A percentile compares a stretch with the other conserved stretches of the same genome.
These are phyloP conservation scores for Ptychochromis oligacanthus DNA, from an alignment of 2,113 vertebrate species.

Conservation along the genomic window DNA sequence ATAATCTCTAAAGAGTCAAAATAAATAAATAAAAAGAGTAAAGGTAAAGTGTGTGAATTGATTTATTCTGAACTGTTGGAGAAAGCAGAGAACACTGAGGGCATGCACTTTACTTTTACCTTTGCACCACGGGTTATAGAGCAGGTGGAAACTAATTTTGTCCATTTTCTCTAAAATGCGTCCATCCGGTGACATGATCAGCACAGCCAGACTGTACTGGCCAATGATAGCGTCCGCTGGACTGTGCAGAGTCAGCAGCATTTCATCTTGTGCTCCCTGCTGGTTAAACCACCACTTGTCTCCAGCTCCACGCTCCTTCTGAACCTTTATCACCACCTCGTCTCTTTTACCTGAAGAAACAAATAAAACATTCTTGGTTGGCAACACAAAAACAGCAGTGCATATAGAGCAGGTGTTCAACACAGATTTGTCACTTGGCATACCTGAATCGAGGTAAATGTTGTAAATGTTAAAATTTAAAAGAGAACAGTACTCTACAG, in stretches of 20 bases:
- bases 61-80: neutral
- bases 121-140: conserved; percentile 94
- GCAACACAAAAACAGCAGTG: neutral
- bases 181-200: conserved; percentile 71
- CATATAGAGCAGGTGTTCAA: neutral
- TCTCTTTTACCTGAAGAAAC: conserved; percentile 77
- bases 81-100: neutral
- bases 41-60: no score
- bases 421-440: neutral
- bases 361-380: neutral
- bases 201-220: conserved; percentile 80
- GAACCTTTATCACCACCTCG: conserved; percentile 75
- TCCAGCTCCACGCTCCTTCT: conserved; percentile 12
- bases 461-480: neutral
- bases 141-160: conserved; percentile 83
- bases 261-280: conserved; percentile 63
- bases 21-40: no score
- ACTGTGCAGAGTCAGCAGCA: conserved; percentile 78
- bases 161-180: conserved; percentile 65
- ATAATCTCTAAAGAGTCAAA: no score
- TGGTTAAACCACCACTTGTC: conserved; percentile 78
- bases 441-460: neutral
- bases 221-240: conserved; percentile 86
- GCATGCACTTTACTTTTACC: conserved; percentile 72
- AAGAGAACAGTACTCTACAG: neutral